These are phyloP conservation scores for Cassiopea xamachana DNA, from an alignment of 30 jellyfish, hydroid and myxozoan genomes.

Conservation along the genomic window DNA sequence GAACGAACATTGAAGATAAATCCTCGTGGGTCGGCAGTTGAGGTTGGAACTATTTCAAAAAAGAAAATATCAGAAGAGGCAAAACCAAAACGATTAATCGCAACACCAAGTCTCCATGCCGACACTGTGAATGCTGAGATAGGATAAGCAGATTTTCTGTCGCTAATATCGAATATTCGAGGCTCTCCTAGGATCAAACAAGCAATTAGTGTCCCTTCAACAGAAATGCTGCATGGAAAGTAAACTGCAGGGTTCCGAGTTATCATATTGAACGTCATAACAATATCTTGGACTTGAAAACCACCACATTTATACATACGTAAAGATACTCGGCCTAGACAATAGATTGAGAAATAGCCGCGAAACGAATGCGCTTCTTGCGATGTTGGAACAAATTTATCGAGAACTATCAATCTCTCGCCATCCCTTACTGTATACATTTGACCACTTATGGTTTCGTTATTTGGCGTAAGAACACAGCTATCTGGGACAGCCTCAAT, in stretches of 20 bases:
- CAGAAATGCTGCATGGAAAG: constrained; percentile 92
- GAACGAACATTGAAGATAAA: constrained; percentile 93
- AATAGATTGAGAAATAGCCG: constrained; percentile 84
- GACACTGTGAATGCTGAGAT: constrained; percentile 98
- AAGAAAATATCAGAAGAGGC: constrained; percentile 92
- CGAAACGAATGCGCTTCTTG: constrained; percentile 93
- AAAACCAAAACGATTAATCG: constrained; percentile 94
- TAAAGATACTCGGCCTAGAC: constrained; percentile 77
- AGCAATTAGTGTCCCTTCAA: constrained; percentile 87
- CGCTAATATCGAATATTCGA: constrained; percentile 95
- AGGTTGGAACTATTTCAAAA: constrained; percentile 93
- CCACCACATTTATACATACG: constrained; percentile 97
- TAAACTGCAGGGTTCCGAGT: constrained; percentile 87
- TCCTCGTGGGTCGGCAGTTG: constrained; percentile 98
- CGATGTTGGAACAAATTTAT: constrained; percentile 73
- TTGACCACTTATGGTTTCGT: constrained; percentile 92
- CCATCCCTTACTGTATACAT: constrained; percentile 89
- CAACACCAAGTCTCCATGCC: constrained; percentile 98
- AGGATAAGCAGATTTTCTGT: constrained; percentile 98
- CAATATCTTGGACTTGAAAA: constrained; percentile 90
- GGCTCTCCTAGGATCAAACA: constrained; percentile 99
- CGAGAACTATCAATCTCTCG: constrained; percentile 82
- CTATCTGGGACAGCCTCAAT: constrained; percentile 90
- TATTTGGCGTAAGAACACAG: constrained; percentile 94
- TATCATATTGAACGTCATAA: constrained; percentile 91